phyloP scores from a whole-genome alignment of 2,113 vertebrate genomes.

The Etia nguti region DNA sequence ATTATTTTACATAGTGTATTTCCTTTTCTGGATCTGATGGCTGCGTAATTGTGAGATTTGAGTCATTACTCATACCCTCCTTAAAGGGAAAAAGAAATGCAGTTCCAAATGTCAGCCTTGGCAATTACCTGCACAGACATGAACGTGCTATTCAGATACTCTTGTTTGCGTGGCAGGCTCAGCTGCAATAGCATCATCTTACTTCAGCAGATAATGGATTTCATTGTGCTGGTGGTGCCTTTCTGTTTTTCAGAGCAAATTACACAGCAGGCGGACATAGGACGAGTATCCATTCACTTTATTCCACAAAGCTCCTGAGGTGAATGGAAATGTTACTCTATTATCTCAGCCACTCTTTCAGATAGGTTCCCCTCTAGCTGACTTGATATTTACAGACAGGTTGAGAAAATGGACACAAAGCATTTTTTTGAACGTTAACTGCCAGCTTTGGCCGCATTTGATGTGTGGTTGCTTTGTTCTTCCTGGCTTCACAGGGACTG shows the following conservation, averaged over 20 bases:
- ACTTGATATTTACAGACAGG: not conserved
- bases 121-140: not conserved
- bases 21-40: not conserved
- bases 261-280: not conserved
- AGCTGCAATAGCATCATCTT: not conserved
- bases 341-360: not conserved
- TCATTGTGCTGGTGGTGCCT: not conserved
- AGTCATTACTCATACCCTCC: not conserved
- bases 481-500: not conserved
- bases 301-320: not conserved
- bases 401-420: not conserved
- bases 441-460: not conserved
- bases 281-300: not conserved
- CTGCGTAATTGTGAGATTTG: not conserved
- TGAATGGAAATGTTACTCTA: not conserved
- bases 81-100: not conserved
- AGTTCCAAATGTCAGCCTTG: not conserved
- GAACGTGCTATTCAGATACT: conserved; percentile 26
- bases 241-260: not conserved
- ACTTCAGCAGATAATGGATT: not conserved
- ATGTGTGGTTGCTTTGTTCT: not conserved
- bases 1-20: not conserved
- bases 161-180: conserved; percentile 23
- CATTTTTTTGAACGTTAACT: not conserved
- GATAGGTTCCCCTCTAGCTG: not conserved